Evolutionary conservation across 1,140 invertebrate species (phyloP).

Genomic region (Megathymus violae): DNA sequence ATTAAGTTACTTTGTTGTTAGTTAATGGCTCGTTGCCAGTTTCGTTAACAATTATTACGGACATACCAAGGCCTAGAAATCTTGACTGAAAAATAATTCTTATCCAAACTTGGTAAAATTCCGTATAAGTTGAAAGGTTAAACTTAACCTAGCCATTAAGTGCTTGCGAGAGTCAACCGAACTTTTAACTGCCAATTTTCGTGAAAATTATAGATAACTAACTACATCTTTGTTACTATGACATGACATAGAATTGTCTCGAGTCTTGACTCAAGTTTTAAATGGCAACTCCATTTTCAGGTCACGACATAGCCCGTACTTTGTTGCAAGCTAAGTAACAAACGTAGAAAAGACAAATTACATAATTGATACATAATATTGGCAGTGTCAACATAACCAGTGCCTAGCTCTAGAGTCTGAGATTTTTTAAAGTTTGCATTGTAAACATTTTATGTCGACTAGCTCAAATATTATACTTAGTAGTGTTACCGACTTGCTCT

Average conservation of each 20-base stretch:
- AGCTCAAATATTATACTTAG: not conserved
- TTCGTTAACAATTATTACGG: not conserved
- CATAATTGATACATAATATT: not conserved
- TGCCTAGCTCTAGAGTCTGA: conserved; percentile 13
- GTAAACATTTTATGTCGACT: conserved; percentile 21
- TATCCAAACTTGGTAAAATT: not conserved
- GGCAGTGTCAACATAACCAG: not conserved
- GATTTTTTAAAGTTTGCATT: not conserved
- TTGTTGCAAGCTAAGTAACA: not conserved
- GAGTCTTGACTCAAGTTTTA: too few species aligned
- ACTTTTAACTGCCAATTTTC: too few species aligned
- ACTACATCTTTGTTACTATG: too few species aligned
- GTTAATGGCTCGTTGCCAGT: not conserved
- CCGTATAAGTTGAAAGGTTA: not conserved
- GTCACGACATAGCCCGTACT: not conserved
- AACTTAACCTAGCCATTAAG: not conserved
- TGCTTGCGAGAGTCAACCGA: too few species aligned
- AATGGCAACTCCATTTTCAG: too few species aligned
- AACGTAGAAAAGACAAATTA: not conserved
- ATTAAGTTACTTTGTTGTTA: not conserved
- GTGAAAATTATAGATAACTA: too few species aligned
- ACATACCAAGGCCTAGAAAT: not conserved
- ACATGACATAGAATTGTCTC: too few species aligned
- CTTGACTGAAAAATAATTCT: not conserved
- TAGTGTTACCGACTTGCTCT: not conserved